Percentiles rank a stretch among this genome's conserved stretches.
Evolutionary conservation across 2,888 invertebrate species (phyloP).

Genomic region (Acronicta alni): DNA sequence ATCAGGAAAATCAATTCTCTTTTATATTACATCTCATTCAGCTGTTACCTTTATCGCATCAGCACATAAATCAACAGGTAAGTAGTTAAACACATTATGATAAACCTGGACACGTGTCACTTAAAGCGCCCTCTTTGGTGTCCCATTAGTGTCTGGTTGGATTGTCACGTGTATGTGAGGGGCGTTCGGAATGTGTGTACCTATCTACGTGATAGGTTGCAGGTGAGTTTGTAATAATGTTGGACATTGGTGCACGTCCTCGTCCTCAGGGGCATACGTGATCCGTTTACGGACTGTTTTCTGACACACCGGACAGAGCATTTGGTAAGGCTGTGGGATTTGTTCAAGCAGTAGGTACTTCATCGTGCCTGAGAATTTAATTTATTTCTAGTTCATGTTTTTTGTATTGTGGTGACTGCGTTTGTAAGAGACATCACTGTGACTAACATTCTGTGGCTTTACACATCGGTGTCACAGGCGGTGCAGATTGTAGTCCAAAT

Average conservation of each 20-base stretch:
- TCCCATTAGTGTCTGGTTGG: conserved; percentile 4
- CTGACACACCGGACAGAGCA: conserved; percentile 10
- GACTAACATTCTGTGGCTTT: not conserved
- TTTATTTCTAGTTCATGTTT: too few relatives aligned
- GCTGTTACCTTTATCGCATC: not conserved
- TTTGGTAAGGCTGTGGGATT: too few relatives aligned
- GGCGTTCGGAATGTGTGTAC: conserved; percentile 7
- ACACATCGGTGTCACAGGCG: not conserved
- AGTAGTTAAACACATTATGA: conserved; percentile 2
- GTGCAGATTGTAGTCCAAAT: not conserved
- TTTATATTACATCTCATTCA: not conserved
- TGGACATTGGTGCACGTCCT: conserved; percentile 63
- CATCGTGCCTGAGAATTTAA: too few relatives aligned
- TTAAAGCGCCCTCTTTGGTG: conserved; percentile 5
- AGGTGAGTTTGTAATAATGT: conserved; percentile 60
- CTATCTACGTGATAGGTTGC: conserved; percentile 18
- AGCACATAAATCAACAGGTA: not conserved
- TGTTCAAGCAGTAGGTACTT: too few relatives aligned
- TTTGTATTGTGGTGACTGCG: too few relatives aligned
- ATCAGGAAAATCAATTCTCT: too few relatives aligned
- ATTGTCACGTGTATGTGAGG: conserved; percentile 3
- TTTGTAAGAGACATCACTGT: too few relatives aligned
- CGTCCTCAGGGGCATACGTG: conserved; percentile 58
- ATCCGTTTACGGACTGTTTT: conserved; percentile 40
- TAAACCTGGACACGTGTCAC: conserved; percentile 2